These are phyloP conservation scores for Oscheius myriophilus DNA, from an alignment of 2,888 invertebrate genomes.

Conservation along the genomic window DNA sequence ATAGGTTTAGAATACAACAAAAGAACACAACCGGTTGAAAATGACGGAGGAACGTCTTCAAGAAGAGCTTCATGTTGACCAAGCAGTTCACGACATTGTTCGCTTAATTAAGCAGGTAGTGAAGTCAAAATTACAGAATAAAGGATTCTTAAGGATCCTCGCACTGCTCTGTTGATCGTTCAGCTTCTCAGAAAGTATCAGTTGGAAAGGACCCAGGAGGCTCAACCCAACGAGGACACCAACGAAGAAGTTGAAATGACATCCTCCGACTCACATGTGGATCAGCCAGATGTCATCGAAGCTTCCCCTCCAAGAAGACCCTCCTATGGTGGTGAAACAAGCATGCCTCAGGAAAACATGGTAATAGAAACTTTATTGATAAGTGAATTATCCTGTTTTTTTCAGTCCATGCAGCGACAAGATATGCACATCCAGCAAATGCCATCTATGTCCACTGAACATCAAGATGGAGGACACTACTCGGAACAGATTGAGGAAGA, in stretches of 20 bases:
- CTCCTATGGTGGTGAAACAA: not conserved
- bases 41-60: conserved; percentile 56
- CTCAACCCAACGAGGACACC: not conserved
- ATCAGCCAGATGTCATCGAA: conserved; percentile 6
- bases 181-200: conserved; percentile 65
- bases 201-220: conserved; percentile 45
- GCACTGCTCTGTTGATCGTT: conserved; percentile 67
- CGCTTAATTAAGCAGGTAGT: conserved; percentile 49
- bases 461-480: not conserved
- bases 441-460: too few species aligned
- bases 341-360: too few species aligned
- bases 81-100: conserved; percentile 67
- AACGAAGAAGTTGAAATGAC: conserved; percentile 28
- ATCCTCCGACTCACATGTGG: not conserved
- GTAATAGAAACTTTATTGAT: too few species aligned
- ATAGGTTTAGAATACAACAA: conserved; percentile 4
- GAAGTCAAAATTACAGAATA: not conserved
- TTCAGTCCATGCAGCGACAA: too few species aligned
- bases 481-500: conserved; percentile 16
- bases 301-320: conserved; percentile 6
- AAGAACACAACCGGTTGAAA: conserved; percentile 53
- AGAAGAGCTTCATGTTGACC: conserved; percentile 62
- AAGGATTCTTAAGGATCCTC: conserved; percentile 55
- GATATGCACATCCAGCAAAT: too few species aligned
- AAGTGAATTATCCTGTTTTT: too few species aligned